Base-by-base conservation (phyloP, 2,797 vertebrate genomes). In the Adrianichthys oophorus region DNA sequence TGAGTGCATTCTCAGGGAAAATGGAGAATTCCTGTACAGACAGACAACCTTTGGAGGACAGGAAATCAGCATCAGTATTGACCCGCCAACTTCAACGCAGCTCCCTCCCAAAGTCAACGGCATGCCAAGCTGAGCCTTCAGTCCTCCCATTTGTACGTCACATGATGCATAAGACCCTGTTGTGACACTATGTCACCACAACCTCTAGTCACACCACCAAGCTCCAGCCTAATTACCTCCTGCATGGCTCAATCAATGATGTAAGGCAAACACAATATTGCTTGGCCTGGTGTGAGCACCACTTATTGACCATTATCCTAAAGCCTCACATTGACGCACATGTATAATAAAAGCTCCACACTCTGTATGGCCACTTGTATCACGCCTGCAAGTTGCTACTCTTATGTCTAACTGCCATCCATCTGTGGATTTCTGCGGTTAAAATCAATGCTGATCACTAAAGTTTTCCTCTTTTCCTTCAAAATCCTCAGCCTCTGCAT, bases 191-290 rank as follows among this genome's bases (percentile, higher is more conserved):
- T 79, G 79, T 82, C 79, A 74, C 81, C 87, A 71, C 80, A 79
- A 75, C 65, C 74, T 80, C 82, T 74, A 70, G 72, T 75, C 79
- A 85, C 84, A 80, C 76, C 82, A 53, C 75, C 79, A 62, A 70
- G 72, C 78, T 80, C 86, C 78, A 78, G 67, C 85, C 86, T 90
- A 89, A 90, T 89, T 86, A 91, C 82, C 76, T 88, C 86, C 86
- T 84, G 80, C 81, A 79, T 32, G 75, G 83, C 83, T 88, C 86
- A 88, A 92, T 92, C 90, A 88, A 92, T 92, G 84, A 86, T 62
- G 83, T 76, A 83, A 87, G 78, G 70, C 85, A 80, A 60, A 79
- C 76, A 89, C 81, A 86, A 83, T 85, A 85, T 86, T 82, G 78
- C 69, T 42, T 37, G 44, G 64, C 68, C 76, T 63, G 65, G 77